Evolutionary conservation across 2,113 vertebrate species (phyloP).

Genomic region (Chamaea fasciata): DNA sequence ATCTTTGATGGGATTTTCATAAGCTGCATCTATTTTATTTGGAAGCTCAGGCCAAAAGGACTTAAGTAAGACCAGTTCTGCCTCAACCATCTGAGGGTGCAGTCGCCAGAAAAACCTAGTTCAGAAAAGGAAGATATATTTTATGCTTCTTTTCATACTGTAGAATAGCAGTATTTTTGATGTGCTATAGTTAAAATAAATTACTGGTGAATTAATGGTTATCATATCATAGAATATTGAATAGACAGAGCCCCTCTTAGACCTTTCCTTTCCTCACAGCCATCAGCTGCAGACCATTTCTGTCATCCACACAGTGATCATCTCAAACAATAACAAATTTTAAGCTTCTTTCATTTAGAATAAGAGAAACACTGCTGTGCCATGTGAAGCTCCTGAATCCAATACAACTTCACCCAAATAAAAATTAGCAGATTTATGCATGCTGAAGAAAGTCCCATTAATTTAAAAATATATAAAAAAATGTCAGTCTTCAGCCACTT

Average conservation of each 20-base stretch:
- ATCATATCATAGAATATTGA: not conserved
- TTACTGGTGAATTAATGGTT: not conserved
- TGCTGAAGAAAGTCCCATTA: not conserved
- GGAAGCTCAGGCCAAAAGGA: slow-evolving; percentile 92
- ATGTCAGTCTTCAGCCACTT: not conserved
- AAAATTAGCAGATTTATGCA: not conserved
- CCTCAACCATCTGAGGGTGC: slow-evolving; percentile 86
- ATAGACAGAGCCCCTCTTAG: not conserved
- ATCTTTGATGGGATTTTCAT: slow-evolving; percentile 85
- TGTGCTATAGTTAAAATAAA: not conserved
- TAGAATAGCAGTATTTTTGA: not conserved
- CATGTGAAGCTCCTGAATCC: not conserved
- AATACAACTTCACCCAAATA: not conserved
- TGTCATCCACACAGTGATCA: not conserved
- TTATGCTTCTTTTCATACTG: not conserved
- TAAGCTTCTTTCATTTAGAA: not conserved
- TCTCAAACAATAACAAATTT: not conserved
- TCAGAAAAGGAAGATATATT: not conserved
- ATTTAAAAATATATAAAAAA: not conserved
- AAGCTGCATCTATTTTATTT: slow-evolving; percentile 89
- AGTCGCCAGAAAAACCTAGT: slow-evolving; percentile 92
- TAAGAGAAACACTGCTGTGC: not conserved
- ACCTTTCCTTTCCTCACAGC: not conserved
- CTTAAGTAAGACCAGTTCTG: slow-evolving; percentile 82
- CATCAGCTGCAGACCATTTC: not conserved